These are phyloP conservation scores for Anser brachyrhynchus DNA, from an alignment of 2,113 vertebrate genomes.

Conservation along the genomic window DNA sequence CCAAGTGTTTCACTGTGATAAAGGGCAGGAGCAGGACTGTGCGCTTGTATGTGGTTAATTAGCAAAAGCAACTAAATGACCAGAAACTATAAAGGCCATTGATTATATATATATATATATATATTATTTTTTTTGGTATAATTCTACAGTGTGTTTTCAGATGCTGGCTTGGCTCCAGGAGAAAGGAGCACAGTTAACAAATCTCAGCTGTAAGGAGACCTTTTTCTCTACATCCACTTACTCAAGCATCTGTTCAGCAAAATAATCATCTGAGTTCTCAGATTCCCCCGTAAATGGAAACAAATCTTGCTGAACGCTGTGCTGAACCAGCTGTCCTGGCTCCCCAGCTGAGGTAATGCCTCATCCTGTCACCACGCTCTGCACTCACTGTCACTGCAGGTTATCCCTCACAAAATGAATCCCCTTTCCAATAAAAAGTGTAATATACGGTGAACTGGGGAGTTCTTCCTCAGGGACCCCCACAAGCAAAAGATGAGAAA, in stretches of 20 bases:
- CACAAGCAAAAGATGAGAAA: background rate
- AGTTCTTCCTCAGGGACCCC: background rate
- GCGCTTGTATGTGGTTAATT: background rate
- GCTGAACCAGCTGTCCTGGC: conserved; percentile 36
- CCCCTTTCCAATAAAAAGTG: background rate
- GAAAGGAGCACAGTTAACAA: conserved; percentile 3
- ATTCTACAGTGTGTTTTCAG: background rate
- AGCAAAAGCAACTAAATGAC: background rate
- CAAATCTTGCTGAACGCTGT: conserved; percentile 47
- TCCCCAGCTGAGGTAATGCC: conserved; percentile 8
- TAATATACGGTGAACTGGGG: background rate
- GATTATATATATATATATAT: background rate
- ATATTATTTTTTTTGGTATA: background rate
- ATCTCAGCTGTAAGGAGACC: background rate
- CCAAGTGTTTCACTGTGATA: background rate
- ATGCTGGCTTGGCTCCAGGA: background rate
- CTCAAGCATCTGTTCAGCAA: conserved; percentile 56
- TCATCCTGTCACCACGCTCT: background rate
- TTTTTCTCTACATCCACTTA: conserved; percentile 17
- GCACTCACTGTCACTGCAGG: background rate
- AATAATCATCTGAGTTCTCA: conserved; percentile 39
- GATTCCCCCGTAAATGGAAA: conserved; percentile 31
- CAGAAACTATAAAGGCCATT: background rate
- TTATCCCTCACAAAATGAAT: background rate
- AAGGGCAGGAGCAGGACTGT: background rate